phyloP scores from a whole-genome alignment of 2,113 vertebrate genomes.

The Colaptes auratus region DNA sequence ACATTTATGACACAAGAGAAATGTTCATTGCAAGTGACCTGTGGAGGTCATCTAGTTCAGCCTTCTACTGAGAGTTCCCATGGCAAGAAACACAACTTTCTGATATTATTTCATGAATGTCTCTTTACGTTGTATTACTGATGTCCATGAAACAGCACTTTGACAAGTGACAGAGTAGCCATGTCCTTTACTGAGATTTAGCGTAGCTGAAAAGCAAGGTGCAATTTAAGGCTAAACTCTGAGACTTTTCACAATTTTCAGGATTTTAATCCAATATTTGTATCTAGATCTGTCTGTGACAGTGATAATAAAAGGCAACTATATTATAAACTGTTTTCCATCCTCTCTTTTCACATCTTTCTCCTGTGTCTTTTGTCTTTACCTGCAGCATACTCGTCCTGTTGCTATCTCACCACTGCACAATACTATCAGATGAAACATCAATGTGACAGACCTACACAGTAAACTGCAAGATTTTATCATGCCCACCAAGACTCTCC shows the following conservation, averaged over 20 bases:
- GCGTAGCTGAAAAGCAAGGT: neutral
- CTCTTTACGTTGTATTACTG: neutral
- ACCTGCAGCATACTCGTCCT: neutral
- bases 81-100: neutral
- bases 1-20: neutral
- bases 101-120: neutral
- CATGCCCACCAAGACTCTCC: neutral
- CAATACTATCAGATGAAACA: neutral
- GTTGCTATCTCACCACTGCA: neutral
- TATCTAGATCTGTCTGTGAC: neutral
- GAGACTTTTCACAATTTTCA: neutral
- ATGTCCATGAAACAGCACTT: conserved; percentile 15
- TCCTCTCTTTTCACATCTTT: neutral
- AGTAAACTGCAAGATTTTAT: neutral
- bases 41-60: neutral
- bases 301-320: neutral
- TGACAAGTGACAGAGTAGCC: neutral
- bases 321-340: neutral
- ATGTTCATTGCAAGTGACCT: neutral
- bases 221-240: neutral
- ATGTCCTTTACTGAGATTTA: neutral
- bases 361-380: neutral
- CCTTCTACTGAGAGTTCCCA: neutral
- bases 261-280: neutral
- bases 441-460: neutral